A percentile compares a stretch with the other conserved stretches of the same genome.
Evolutionary conservation across 2,797 vertebrate species (phyloP).

Genomic region (Dallia pectoralis): DNA sequence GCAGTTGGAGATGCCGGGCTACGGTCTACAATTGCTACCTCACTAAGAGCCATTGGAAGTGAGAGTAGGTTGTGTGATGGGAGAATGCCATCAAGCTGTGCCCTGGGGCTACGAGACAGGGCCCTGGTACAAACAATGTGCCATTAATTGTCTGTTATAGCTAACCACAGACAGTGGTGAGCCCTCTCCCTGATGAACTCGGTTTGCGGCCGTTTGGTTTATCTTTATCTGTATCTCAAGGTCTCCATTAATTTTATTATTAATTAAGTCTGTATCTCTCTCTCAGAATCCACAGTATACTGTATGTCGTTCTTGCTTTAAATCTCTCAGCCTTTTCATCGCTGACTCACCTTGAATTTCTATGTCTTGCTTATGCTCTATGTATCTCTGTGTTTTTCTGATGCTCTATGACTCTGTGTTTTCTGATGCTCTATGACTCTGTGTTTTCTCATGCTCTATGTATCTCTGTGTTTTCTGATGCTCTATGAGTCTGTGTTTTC

Average conservation of each 20-base stretch:
- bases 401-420: neutral
- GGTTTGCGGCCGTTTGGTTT: neutral
- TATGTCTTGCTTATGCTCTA: neutral
- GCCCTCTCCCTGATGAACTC: neutral
- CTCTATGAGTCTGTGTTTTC: too few relatives aligned
- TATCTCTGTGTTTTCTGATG: too few relatives aligned
- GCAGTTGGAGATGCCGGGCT: slow-evolving; percentile 5
- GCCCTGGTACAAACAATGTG: slow-evolving; percentile 3
- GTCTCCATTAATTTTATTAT: neutral
- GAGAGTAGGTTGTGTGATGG: neutral
- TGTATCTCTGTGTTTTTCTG: slow-evolving; percentile 5
- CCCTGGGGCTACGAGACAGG: neutral
- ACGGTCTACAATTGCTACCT: neutral
- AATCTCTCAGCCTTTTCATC: neutral
- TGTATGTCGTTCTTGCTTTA: neutral
- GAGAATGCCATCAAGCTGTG: neutral
- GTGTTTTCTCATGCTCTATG: neutral
- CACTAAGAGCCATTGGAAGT: neutral
- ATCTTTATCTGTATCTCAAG: neutral
- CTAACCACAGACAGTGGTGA: slow-evolving; percentile 16
- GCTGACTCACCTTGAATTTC: neutral
- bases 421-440: too few relatives aligned
- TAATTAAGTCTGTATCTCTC: neutral
- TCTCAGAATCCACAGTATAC: neutral
- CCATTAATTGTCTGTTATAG: slow-evolving; percentile 48